Base-by-base conservation (phyloP, 2,113 vertebrate genomes). In the Rhipidura dahli region DNA sequence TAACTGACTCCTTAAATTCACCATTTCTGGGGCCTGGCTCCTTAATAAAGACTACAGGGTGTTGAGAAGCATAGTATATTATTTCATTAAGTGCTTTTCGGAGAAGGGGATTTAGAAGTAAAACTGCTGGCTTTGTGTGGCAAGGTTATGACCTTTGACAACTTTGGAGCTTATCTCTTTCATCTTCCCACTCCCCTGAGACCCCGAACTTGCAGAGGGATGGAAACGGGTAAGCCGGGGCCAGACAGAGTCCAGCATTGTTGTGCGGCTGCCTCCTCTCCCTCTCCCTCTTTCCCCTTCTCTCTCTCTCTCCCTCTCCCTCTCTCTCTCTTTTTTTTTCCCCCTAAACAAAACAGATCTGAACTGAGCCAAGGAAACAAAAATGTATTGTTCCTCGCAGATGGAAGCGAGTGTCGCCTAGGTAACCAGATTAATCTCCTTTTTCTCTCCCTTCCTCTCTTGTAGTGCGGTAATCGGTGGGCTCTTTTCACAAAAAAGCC, bases 391-490 rank as follows among this genome's bases (percentile, higher is more conserved):
- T 99, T 99, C 99, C 99, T 99, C 98, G 97, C 99, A 99, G 99
- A 99, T 99, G 99, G 99, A 99, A 99, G 99, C 99, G 98, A 99
- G 99, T 99, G 99, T 99, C 99, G 99, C 99, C 99, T 99, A 99
- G 99, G 99, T 99, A 99, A 99, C 99, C 98, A 99, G 99, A 99
- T 99, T 99, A 99, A 99, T 99, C 99, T 99, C 99, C 99, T 98
- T 99, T 99, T 99, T 99, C 99, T 99, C 98, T 98, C 99, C 98
- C 98, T 99, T 99, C 99, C 99, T 99, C 99, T 99, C 99, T 99
- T 99, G 99, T 99, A 99, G 99, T 98, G 99, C 98, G 92, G 98
- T 99, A 99, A 99, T 99, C 99, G 99, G 98, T 99, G 98, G 98
- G 98, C 99, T 99, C 99, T 99, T 99, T 99, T 99, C 99, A 99